Percentiles rank a stretch among this genome's conserved stretches.
Evolutionary conservation across 1,140 invertebrate species (phyloP).

Genomic region (Achatina immaculata): DNA sequence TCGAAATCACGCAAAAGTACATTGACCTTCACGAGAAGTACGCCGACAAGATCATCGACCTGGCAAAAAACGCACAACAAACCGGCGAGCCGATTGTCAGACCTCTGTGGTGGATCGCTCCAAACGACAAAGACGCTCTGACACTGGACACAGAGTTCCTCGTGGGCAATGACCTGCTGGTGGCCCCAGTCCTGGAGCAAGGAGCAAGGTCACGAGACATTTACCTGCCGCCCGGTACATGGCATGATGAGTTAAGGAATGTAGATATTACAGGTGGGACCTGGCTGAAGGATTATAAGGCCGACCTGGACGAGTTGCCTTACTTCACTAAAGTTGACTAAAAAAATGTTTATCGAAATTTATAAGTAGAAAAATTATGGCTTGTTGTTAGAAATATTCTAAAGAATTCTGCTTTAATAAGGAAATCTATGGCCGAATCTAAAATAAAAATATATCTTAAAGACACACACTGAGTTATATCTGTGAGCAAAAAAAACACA

Average conservation of each 20-base stretch:
- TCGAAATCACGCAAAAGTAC: constrained; percentile 78
- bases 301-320: constrained; percentile 61
- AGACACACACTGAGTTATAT: too few species aligned
- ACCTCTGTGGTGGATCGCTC: constrained; percentile 92
- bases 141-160: constrained; percentile 87
- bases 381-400: too few species aligned
- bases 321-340: constrained; percentile 44
- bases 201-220: constrained; percentile 79
- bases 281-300: constrained; percentile 79
- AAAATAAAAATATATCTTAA: too few species aligned
- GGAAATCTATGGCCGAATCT: too few species aligned
- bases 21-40: constrained; percentile 80
- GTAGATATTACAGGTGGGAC: constrained; percentile 74
- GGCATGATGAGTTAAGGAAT: constrained; percentile 49
- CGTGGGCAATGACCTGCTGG: constrained; percentile 85
- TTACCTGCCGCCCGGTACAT: constrained; percentile 72
- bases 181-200: constrained; percentile 84
- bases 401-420: too few species aligned
- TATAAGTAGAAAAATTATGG: too few species aligned
- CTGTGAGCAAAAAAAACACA: too few species aligned
- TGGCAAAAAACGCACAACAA: constrained; percentile 45
- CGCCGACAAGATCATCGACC: constrained; percentile 47
- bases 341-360: too few species aligned
- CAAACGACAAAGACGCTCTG: constrained; percentile 83
- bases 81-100: constrained; percentile 75